Conservation (phyloP, 1,140 invertebrate species). For the Zophobas atratus region DNA sequence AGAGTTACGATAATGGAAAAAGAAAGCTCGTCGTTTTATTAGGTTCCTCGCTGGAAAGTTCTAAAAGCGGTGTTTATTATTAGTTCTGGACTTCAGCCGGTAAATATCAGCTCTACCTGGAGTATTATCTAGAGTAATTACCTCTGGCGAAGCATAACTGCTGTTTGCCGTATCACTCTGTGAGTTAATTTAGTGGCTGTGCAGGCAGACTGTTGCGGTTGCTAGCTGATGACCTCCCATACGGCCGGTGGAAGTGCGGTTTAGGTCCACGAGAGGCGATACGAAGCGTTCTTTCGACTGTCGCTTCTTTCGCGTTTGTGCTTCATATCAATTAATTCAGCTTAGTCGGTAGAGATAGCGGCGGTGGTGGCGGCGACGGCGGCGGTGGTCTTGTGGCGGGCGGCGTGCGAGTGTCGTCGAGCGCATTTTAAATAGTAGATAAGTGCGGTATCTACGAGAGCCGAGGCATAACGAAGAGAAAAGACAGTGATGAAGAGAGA, state of each 20-base stretch:
- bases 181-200: constrained; percentile 35
- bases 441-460: constrained; percentile 38
- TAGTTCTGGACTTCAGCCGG: background rate
- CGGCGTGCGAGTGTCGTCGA: constrained; percentile 35
- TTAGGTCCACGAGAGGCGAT: too few relatives aligned
- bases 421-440: constrained; percentile 42
- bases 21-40: background rate
- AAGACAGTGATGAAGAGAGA: constrained; percentile 55
- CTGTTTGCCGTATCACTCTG: constrained; percentile 32
- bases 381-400: background rate
- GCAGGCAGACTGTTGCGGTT: constrained; percentile 30
- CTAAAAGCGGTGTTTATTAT: background rate
- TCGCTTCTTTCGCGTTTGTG: too few relatives aligned
- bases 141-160: constrained; percentile 20
- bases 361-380: constrained; percentile 6
- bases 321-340: constrained; percentile 31
- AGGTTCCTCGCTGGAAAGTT: background rate
- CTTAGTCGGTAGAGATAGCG: constrained; percentile 26
- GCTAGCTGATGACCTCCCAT: constrained; percentile 38
- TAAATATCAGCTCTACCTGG: constrained; percentile 14
- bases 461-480: constrained; percentile 37
- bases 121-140: constrained; percentile 24
- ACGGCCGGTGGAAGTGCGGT: constrained; percentile 9
- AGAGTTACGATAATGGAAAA: background rate
- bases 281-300: too few relatives aligned